phyloP scores from a whole-genome alignment of 2,797 vertebrate species.

The Agapornis canus region DNA sequence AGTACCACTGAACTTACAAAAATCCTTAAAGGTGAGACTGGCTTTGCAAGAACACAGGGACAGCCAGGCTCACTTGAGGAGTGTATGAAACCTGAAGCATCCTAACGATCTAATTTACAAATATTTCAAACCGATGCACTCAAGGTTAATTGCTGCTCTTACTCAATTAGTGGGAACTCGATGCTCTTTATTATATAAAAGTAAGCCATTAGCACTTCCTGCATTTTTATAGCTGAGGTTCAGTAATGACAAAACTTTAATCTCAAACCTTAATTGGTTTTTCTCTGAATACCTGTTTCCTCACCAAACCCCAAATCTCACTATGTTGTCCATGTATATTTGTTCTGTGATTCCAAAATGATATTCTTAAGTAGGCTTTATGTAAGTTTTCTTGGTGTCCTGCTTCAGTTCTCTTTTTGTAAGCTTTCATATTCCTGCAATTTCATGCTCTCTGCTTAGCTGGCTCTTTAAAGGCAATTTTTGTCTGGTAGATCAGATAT shows the following conservation, averaged over 20 bases:
- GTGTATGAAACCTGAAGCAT: neutral
- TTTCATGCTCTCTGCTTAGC: neutral
- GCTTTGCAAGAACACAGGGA: neutral
- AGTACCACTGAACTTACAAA: neutral
- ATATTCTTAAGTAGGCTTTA: neutral
- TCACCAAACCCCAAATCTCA: neutral
- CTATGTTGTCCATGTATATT: neutral
- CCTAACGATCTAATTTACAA: conserved; percentile 54
- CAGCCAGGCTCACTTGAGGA: neutral
- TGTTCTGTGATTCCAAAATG: neutral
- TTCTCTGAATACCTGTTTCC: neutral
- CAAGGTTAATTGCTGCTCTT: conserved; percentile 58
- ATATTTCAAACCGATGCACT: conserved; percentile 8
- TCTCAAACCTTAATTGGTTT: neutral
- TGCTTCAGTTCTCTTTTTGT: neutral
- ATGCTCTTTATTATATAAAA: conserved; percentile 19
- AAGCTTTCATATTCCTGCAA: neutral
- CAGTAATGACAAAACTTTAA: neutral
- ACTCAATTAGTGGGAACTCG: conserved; percentile 22
- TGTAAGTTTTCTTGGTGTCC: neutral
- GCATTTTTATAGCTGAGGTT: neutral
- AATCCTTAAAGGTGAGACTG: neutral
- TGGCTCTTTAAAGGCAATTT: neutral
- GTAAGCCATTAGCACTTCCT: conserved; percentile 42
- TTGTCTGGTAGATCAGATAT: neutral